Conservation (phyloP, 2,113 vertebrate genomes). For the Dolichotis patagonum region DNA sequence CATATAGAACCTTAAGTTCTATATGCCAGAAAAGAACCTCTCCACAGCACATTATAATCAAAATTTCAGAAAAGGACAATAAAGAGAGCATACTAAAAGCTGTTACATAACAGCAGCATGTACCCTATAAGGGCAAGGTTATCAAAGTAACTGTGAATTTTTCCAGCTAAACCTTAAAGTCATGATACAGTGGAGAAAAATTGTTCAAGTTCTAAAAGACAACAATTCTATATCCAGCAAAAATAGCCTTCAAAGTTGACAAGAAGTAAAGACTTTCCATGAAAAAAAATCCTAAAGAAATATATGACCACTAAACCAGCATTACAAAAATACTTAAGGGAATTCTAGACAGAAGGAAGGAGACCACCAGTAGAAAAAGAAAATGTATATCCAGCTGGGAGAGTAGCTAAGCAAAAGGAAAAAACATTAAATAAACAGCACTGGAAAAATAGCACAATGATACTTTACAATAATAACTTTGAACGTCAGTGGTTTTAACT, state of each 20-base stretch:
- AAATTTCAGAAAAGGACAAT: too few species aligned
- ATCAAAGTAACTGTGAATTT: not conserved
- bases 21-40: not conserved
- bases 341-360: not conserved
- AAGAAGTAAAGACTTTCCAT: not conserved
- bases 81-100: too few species aligned
- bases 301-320: not conserved
- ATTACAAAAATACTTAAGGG: not conserved
- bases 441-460: not conserved
- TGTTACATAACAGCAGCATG: not conserved
- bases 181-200: not conserved
- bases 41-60: not conserved
- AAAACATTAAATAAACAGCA: not conserved
- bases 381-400: not conserved
- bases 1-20: not conserved
- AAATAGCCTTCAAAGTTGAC: not conserved
- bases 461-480: not conserved
- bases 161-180: not conserved
- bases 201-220: not conserved
- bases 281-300: not conserved
- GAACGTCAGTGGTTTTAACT: not conserved
- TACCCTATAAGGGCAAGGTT: not conserved
- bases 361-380: not conserved
- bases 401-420: not conserved
- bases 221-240: not conserved